Percentiles rank a stretch among this genome's conserved stretches.
Evolutionary conservation across 1,140 invertebrate species (phyloP).

Genomic region (Drosophila navojoa): DNA sequence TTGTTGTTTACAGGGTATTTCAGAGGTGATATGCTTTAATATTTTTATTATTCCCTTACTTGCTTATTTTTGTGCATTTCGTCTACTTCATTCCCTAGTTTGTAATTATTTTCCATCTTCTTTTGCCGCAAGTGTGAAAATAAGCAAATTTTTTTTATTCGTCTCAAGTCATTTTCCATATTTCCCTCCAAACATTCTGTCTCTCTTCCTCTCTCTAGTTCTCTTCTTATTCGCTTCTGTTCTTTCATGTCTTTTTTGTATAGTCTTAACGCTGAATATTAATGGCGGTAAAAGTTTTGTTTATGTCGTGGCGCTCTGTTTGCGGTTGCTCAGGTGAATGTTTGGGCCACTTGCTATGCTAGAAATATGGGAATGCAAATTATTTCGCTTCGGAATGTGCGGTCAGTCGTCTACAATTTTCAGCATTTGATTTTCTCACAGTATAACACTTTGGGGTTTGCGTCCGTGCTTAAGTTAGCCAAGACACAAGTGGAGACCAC

Average conservation of each 20-base stretch:
- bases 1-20: constrained; percentile 13
- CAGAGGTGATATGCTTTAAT: too few species aligned
- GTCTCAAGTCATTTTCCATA: constrained; percentile 64
- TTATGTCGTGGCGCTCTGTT: constrained; percentile 33
- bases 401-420: neutral
- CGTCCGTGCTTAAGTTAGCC: constrained; percentile 23
- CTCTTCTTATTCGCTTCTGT: constrained; percentile 3
- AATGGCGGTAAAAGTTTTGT: constrained; percentile 56
- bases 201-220: too few species aligned
- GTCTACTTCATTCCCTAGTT: constrained; percentile 57
- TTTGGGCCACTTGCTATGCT: constrained; percentile 31
- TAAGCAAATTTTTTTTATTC: constrained; percentile 68
- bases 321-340: neutral
- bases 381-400: constrained; percentile 26
- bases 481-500: constrained; percentile 40
- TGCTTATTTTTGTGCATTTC: constrained; percentile 18
- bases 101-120: constrained; percentile 78
- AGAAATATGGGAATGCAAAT: constrained; percentile 50
- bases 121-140: constrained; percentile 76
- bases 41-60: constrained; percentile 52
- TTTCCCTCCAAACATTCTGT: constrained; percentile 14
- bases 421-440: neutral
- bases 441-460: constrained; percentile 27
- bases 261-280: constrained; percentile 48
- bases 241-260: constrained; percentile 22